phyloP scores from a whole-genome alignment of 2,113 vertebrate species.

The Xiphophorus maculatus region DNA sequence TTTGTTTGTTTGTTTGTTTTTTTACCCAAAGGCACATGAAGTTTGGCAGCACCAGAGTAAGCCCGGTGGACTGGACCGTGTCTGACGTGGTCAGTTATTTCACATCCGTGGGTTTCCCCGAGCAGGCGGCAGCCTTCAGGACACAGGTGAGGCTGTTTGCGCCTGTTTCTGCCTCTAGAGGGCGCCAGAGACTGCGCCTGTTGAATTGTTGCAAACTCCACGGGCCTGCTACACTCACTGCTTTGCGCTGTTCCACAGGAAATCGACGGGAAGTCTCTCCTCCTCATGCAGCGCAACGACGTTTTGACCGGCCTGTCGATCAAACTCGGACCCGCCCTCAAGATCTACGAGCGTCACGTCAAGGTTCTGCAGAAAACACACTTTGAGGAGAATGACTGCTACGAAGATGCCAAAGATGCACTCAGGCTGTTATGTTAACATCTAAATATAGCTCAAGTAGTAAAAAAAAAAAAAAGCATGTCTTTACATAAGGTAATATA shows the following conservation, averaged over 20 bases:
- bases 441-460: slow-evolving; percentile 38
- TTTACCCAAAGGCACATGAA: slow-evolving; percentile 69
- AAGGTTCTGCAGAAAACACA: slow-evolving; percentile 89
- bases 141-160: slow-evolving; percentile 80
- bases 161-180: slow-evolving; percentile 42
- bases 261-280: slow-evolving; percentile 89
- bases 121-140: slow-evolving; percentile 87
- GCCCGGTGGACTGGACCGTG: slow-evolving; percentile 86
- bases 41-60: slow-evolving; percentile 73
- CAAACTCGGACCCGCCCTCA: slow-evolving; percentile 88
- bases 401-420: slow-evolving; percentile 37
- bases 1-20: not conserved
- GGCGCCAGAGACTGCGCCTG: slow-evolving; percentile 6
- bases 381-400: slow-evolving; percentile 86
- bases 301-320: slow-evolving; percentile 89
- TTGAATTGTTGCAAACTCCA: not conserved
- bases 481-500: slow-evolving; percentile 30
- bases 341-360: slow-evolving; percentile 90
- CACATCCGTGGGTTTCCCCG: slow-evolving; percentile 85
- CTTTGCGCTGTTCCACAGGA: slow-evolving; percentile 77
- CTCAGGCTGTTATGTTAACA: slow-evolving; percentile 34
- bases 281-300: slow-evolving; percentile 90
- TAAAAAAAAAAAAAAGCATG: slow-evolving; percentile 36
- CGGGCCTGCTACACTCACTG: not conserved
- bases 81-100: slow-evolving; percentile 89